phyloP scores from a whole-genome alignment of 2,113 vertebrate species.

The Zosterops pallidus region DNA sequence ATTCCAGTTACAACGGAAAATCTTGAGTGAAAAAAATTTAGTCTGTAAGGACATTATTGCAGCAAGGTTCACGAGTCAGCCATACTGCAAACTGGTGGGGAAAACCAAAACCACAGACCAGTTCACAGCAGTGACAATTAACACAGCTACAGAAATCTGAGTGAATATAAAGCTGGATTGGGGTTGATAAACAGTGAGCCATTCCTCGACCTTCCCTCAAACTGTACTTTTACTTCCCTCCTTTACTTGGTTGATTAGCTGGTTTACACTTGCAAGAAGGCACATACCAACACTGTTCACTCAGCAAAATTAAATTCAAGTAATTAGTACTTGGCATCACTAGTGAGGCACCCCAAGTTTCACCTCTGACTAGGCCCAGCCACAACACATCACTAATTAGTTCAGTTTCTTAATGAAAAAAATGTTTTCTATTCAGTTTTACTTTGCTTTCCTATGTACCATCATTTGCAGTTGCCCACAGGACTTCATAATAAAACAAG shows the following conservation, averaged over 20 bases:
- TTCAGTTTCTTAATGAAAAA: background rate
- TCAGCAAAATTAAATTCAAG: slow-evolving; percentile 25
- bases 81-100: background rate
- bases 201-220: background rate
- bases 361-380: background rate
- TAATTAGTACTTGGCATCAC: background rate
- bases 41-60: background rate
- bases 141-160: background rate
- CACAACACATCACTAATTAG: background rate
- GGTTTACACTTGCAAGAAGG: background rate
- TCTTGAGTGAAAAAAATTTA: background rate
- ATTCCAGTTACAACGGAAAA: background rate
- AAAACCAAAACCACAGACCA: background rate
- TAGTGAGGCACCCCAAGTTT: background rate
- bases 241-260: background rate
- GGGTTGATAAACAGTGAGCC: background rate
- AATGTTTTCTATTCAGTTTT: background rate
- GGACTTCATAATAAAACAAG: background rate
- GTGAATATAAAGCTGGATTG: background rate
- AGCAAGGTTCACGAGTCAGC: fast-evolving
- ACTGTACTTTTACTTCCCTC: background rate
- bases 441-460: background rate
- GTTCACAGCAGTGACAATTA: background rate
- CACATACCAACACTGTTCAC: background rate
- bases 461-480: background rate